Evolutionary conservation across 2,888 invertebrate genomes (phyloP), one percentile per base, ranked within the genome.

Genomic region (Sminthurides aquaticus): DNA sequence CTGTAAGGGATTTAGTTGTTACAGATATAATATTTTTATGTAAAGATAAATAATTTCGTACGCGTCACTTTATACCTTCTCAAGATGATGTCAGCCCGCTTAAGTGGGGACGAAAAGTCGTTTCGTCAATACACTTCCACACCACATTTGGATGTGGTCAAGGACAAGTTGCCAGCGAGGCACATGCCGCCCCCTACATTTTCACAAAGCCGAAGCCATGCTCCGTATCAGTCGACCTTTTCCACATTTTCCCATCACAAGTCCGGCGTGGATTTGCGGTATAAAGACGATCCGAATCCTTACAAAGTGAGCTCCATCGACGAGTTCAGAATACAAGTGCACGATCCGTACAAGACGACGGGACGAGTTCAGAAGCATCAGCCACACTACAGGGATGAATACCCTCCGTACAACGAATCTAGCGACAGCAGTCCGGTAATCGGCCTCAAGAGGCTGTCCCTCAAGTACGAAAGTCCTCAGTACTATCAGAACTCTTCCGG

Each of bases 231-330:
- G 57, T 34, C 64, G 5, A 71, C 69, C 8, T 70, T 75, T 43
- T 71, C 72, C 2, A 75, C 73, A 22, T 75, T 75, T 61, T 65
- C 69, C 48, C 57, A 57, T 55, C 60, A 60, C 49, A 63, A 67
- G 54, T 66, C 69, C 28, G 67, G 62, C 18, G 56, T 29, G 11
- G 69, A 69, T 49, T 24, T 67, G n/a, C 65, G 71, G 34, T 74
- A 73, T 57, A 66, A 68, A 49, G 75, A 75, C 64, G 75, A 75
- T 57, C 75, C 75, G 8, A 75, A 75, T 64, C 75, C 75, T 15
- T 75, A 75, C 67, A 74, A 70, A 69, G 74, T 75, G 64, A 74
- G 74, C 52, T 69, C 62, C 18, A 74, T 75, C 62, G 72, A 71
- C 29, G 73, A 75, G 57, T 72, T 71, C 64, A 58, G 70, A 26